Base-by-base conservation (phyloP, 2,888 invertebrate genomes). In the Amphipoea lucens region DNA sequence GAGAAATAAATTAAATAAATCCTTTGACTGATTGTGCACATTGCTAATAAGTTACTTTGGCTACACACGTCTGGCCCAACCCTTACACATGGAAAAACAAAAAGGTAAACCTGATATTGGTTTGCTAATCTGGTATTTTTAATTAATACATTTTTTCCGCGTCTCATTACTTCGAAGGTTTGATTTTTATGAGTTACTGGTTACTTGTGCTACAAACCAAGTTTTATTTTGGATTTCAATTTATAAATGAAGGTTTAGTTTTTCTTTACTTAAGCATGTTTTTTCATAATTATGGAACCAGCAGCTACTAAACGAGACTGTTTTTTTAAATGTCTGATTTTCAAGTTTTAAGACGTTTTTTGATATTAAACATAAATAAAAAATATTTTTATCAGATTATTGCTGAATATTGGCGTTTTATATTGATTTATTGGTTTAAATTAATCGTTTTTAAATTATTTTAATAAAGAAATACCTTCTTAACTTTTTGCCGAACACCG, bases 401-500 rank as follows among this genome's bases (percentile, higher is more conserved):
- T 42, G 14, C 23, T 62, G 14, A 2, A 14, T 9, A 40, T 14
- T 23, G 4, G 2, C 11, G 36, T 36, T 60, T 29, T n/a, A n/a
- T 60, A 40, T 51, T 29, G 3, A 76, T 76, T 67, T 83, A 67
- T 62, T 45, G 14, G 0, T 29, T 6, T 4, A n/a, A 20, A 51
- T 40, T 14, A 23, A 67, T 40, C 23, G 4, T 40, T 76, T 60
- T 36, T 60, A 60, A 67, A 11, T n/a, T 45, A 60, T 23, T 60
- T 51, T 54, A 83, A 54, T 40, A 1, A 74, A 67, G n/a, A 12
- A 60, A 67, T 45, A 62, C 23, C 57, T 57, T 9, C 20, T 45
- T 29, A 40, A 14, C 14, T 71, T 79, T 70, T 84, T 79, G 1
- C 12, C 12, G 5, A 23, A 57, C 54, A 40, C 78, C 17, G 77